Evolutionary conservation across 2,113 vertebrate genomes (phyloP).

Genomic region (Menidia beryllina): DNA sequence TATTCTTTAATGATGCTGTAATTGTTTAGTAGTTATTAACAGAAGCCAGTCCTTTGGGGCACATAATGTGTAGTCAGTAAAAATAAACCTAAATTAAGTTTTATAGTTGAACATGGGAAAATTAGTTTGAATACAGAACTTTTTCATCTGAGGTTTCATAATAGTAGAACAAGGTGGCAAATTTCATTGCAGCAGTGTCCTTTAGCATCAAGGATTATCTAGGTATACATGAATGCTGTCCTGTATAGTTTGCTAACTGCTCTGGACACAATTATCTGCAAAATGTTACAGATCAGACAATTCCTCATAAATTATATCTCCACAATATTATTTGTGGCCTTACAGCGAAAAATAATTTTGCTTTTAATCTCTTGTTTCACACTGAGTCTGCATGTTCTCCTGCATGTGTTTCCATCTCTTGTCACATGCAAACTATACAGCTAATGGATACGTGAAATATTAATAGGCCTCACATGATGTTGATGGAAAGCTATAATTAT

Average conservation of each 20-base stretch:
- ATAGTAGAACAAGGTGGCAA: neutral
- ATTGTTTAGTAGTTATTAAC: constrained; percentile 13
- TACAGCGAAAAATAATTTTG: neutral
- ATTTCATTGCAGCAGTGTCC: neutral
- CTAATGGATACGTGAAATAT: neutral
- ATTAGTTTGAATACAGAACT: neutral
- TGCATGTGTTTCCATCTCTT: neutral
- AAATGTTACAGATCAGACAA: neutral
- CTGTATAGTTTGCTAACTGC: neutral
- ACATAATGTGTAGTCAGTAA: neutral
- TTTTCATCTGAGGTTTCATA: too few relatives aligned
- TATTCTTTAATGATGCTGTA: constrained; percentile 38
- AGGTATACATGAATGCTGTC: neutral
- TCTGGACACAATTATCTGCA: neutral
- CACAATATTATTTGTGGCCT: neutral
- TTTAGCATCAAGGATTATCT: neutral
- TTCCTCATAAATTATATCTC: neutral
- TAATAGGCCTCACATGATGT: neutral
- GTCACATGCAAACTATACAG: too few relatives aligned
- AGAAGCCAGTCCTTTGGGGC: constrained; percentile 3
- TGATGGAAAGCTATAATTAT: constrained; percentile 13
- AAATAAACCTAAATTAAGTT: neutral
- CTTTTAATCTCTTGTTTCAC: neutral
- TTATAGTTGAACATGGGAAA: neutral
- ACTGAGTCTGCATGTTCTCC: neutral